phyloP scores from a whole-genome alignment of 1,140 invertebrate species.

The Meloidogyne floridensis region DNA sequence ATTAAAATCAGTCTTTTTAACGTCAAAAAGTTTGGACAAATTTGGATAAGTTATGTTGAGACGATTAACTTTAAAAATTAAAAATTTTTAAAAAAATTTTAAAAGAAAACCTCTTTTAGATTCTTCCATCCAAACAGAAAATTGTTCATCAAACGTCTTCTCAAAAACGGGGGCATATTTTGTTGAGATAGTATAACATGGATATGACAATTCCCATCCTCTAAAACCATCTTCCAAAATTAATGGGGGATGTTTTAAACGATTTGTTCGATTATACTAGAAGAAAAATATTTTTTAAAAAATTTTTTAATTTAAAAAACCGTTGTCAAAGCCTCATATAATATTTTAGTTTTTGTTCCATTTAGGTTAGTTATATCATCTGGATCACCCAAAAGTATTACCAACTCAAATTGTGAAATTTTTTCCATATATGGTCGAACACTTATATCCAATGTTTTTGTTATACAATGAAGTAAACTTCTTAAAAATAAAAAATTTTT shows the following conservation, averaged over 20 bases:
- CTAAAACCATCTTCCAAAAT: conserved; percentile 29
- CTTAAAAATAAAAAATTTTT: conserved; percentile 8
- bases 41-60: conserved; percentile 8
- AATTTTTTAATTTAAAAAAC: not conserved
- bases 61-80: conserved; percentile 18
- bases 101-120: not conserved
- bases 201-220: conserved; percentile 21
- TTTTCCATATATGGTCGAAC: conserved; percentile 18
- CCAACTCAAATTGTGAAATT: conserved; percentile 27
- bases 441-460: conserved; percentile 29
- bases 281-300: not conserved
- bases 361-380: conserved; percentile 15
- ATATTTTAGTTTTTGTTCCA: conserved; percentile 25
- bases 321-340: conserved; percentile 26
- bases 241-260: conserved; percentile 17
- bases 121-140: conserved; percentile 20
- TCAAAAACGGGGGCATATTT: conserved; percentile 3
- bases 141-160: conserved; percentile 30
- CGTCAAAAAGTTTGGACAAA: not conserved
- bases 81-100: not conserved
- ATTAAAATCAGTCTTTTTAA: not conserved
- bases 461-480: conserved; percentile 4
- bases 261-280: conserved; percentile 16
- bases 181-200: not conserved
- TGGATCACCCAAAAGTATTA: conserved; percentile 24